A percentile compares a stretch with the other conserved stretches of the same genome.
Evolutionary conservation across 2,113 vertebrate species (phyloP).

Genomic region (Strix uralensis): DNA sequence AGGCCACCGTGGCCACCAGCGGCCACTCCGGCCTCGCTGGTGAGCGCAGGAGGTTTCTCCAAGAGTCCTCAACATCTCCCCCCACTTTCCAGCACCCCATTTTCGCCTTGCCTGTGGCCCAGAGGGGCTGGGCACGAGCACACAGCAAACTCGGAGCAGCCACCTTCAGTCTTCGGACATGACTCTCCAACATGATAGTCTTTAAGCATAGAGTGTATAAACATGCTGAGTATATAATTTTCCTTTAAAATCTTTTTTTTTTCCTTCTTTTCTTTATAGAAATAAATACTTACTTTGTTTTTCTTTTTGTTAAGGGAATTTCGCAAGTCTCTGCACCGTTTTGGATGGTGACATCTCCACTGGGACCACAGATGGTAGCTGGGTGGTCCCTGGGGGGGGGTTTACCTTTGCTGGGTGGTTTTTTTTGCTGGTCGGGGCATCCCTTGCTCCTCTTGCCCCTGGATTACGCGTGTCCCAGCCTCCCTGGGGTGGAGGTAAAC

Average conservation of each 20-base stretch:
- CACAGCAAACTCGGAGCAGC: background rate
- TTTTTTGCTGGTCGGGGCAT: conserved; percentile 51
- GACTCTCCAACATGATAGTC: background rate
- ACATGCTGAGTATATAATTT: conserved; percentile 68
- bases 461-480: background rate
- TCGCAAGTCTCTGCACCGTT: background rate
- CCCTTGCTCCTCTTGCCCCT: background rate
- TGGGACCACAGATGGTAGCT: background rate
- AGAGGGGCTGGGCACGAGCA: background rate
- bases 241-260: conserved; percentile 46
- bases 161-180: background rate
- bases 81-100: background rate
- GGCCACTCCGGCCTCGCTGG: background rate
- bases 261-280: conserved; percentile 38
- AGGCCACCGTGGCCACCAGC: accelerated
- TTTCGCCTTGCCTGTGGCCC: accelerated
- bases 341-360: background rate
- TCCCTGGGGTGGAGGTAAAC: background rate
- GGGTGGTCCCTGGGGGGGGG: accelerated
- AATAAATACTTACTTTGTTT: conserved; percentile 58
- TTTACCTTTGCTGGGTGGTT: background rate
- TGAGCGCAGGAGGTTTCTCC: background rate
- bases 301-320: background rate
- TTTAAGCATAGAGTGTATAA: conserved; percentile 32
- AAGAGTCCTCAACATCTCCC: background rate